These are phyloP conservation scores for Myioborus melanocephalus DNA, from an alignment of 2,797 vertebrate species.

Conservation along the genomic window DNA sequence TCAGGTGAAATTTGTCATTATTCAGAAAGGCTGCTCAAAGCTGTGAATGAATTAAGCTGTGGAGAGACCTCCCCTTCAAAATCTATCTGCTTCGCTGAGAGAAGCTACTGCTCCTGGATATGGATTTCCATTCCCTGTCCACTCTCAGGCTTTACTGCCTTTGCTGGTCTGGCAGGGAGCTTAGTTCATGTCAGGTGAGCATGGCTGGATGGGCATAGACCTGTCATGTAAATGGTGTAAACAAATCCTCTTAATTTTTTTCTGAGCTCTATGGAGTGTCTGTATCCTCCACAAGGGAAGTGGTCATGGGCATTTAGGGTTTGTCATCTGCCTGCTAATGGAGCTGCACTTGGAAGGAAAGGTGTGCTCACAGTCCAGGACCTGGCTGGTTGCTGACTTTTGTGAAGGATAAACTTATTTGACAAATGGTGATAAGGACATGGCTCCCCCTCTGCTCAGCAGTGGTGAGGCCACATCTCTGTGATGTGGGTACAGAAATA, in stretches of 20 bases:
- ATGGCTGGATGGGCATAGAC: neutral
- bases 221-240: neutral
- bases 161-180: neutral
- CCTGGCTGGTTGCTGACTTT: neutral
- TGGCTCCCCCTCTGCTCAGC: neutral
- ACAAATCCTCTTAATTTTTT: neutral
- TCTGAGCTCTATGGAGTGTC: neutral
- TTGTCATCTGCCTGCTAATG: neutral
- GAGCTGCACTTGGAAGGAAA: neutral
- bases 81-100: neutral
- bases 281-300: neutral
- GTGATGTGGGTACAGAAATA: neutral
- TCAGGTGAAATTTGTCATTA: neutral
- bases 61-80: neutral
- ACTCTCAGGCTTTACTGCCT: neutral
- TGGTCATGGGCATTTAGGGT: neutral
- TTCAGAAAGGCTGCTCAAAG: neutral
- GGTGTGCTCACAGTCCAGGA: neutral
- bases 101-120: neutral
- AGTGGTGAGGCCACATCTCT: neutral
- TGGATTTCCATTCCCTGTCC: neutral
- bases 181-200: neutral
- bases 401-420: neutral
- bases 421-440: neutral
- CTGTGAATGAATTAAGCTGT: neutral